These are phyloP conservation scores for Coreoperca whiteheadi DNA, from an alignment of 2,113 vertebrate genomes.

Conservation along the genomic window DNA sequence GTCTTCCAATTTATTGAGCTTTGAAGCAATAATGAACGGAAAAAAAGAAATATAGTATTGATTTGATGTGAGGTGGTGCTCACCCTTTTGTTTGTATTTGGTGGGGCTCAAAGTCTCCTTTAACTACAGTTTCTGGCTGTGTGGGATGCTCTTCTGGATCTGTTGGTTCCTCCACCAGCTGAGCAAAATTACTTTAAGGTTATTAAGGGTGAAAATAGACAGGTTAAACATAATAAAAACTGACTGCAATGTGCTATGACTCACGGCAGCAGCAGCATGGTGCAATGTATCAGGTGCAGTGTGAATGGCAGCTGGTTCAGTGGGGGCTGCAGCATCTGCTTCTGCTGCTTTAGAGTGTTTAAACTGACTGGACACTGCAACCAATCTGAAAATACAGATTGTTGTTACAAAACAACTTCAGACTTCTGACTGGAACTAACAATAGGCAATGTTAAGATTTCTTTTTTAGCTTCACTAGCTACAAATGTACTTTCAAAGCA, in stretches of 20 bases:
- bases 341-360: slow-evolving; percentile 33
- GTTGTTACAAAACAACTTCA: slow-evolving; percentile 13
- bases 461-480: neutral
- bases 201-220: slow-evolving; percentile 1
- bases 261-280: slow-evolving; percentile 61
- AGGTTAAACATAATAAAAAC: neutral
- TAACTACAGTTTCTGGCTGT: slow-evolving; percentile 4
- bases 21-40: neutral
- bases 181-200: slow-evolving; percentile 3
- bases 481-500: neutral
- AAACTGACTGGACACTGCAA: slow-evolving; percentile 28
- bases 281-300: slow-evolving; percentile 4
- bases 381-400: slow-evolving; percentile 53
- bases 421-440: neutral
- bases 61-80: slow-evolving; percentile 26
- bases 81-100: slow-evolving; percentile 52
- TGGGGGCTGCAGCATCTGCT: neutral
- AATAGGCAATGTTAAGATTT: neutral
- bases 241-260: slow-evolving; percentile 22
- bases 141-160: neutral
- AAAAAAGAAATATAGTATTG: neutral
- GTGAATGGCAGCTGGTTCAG: slow-evolving; percentile 27
- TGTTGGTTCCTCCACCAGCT: slow-evolving; percentile 49
- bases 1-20: neutral
- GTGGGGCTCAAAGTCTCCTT: slow-evolving; percentile 29